Conservation (phyloP, 2,113 vertebrate species). For the Takifugu bimaculatus region DNA sequence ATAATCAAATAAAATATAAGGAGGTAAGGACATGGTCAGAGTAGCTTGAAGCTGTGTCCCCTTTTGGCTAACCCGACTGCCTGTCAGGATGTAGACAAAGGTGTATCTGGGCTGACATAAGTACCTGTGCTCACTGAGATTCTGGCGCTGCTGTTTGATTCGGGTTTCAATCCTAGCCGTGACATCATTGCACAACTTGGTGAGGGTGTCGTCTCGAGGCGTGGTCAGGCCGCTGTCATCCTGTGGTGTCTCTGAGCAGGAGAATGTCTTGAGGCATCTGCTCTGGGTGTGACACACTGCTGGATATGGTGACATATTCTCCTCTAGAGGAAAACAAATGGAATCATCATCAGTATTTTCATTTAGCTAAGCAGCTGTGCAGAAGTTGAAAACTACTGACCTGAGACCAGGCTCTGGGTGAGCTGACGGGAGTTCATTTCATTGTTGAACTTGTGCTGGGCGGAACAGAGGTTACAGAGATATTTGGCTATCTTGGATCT, state of each 20-base stretch:
- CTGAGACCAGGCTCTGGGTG: slow-evolving; percentile 62
- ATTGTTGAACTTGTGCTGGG: slow-evolving; percentile 85
- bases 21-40: no score
- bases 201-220: slow-evolving; percentile 61
- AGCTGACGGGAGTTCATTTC: slow-evolving; percentile 80
- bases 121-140: slow-evolving; percentile 49
- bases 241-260: slow-evolving; percentile 72
- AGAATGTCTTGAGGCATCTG: slow-evolving; percentile 68
- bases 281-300: slow-evolving; percentile 61
- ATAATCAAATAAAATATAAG: no score
- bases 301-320: slow-evolving; percentile 59
- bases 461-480: slow-evolving; percentile 83
- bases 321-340: slow-evolving; percentile 40
- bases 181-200: slow-evolving; percentile 77
- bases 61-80: no score
- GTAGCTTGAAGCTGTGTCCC: no score
- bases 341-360: no score
- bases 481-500: slow-evolving; percentile 82
- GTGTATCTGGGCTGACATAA: background rate
- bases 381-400: slow-evolving; percentile 55
- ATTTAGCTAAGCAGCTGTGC: background rate
- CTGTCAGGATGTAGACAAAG: background rate
- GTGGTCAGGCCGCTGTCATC: slow-evolving; percentile 65
- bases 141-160: slow-evolving; percentile 54
- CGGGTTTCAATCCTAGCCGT: slow-evolving; percentile 58